Evolutionary conservation across 2,113 vertebrate genomes (phyloP).

Genomic region (Xenotilapia leptura): DNA sequence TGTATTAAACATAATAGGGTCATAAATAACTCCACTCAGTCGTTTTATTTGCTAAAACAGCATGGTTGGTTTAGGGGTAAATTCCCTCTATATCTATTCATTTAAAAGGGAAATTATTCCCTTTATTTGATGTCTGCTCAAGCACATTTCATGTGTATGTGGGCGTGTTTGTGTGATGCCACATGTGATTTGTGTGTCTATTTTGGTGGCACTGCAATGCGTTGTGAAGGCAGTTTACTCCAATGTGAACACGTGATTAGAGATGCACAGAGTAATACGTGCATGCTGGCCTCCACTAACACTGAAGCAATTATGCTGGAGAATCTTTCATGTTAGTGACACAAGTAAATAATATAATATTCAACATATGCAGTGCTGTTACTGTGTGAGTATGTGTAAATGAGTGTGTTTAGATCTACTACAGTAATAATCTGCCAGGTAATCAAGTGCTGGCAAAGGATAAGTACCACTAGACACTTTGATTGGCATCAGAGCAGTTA

Average conservation of each 20-base stretch:
- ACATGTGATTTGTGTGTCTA: not conserved
- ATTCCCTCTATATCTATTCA: not conserved
- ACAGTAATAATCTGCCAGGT: conserved; percentile 15
- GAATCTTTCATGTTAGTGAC: not conserved
- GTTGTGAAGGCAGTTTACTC: not conserved
- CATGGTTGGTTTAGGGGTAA: not conserved
- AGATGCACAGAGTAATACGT: not conserved
- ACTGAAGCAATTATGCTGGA: conserved; percentile 31
- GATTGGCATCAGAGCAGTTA: conserved; percentile 25
- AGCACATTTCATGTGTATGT: not conserved
- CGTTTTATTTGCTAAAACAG: not conserved
- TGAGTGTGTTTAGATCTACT: not conserved
- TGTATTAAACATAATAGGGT: not conserved
- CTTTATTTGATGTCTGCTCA: not conserved
- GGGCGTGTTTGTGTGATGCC: not conserved
- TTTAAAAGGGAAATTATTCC: not conserved
- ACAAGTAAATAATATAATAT: conserved; percentile 5
- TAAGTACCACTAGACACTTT: conserved; percentile 17
- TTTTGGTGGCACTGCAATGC: not conserved
- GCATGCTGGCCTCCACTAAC: conserved; percentile 30
- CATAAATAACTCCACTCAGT: not conserved
- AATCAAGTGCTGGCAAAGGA: conserved; percentile 41
- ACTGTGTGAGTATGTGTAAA: not conserved
- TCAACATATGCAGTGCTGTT: not conserved
- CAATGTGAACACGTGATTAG: not conserved